Conservation (phyloP, 2,888 invertebrate genomes). For the Mellilla xanthometata region DNA sequence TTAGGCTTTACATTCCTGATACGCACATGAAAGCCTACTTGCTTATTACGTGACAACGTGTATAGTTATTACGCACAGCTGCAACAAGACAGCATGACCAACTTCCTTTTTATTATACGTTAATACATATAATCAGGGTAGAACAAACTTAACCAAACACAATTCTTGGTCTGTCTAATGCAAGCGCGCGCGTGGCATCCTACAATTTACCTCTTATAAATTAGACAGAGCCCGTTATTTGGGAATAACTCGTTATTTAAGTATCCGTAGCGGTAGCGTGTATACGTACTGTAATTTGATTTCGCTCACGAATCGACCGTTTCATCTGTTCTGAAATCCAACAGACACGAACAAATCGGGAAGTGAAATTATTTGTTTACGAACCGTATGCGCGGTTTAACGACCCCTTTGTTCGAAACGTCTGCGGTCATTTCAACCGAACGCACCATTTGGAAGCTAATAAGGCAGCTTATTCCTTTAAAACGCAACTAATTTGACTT, state of each 20-base stretch:
- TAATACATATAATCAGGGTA: conserved; percentile 65
- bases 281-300: conserved; percentile 77
- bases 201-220: conserved; percentile 75
- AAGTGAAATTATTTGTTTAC: conserved; percentile 11
- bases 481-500: conserved; percentile 60
- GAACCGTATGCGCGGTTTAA: conserved; percentile 5
- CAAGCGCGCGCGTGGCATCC: conserved; percentile 65
- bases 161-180: conserved; percentile 53
- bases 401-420: background rate
- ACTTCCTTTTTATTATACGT: conserved; percentile 49
- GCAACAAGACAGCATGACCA: conserved; percentile 33
- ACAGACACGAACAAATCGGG: conserved; percentile 8
- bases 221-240: conserved; percentile 71
- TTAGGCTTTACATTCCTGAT: too few relatives aligned
- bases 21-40: background rate
- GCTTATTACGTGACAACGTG: conserved; percentile 4
- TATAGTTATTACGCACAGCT: conserved; percentile 22
- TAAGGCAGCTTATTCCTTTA: conserved; percentile 62
- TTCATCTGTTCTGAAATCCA: conserved; percentile 30
- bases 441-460: conserved; percentile 70
- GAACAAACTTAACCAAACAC: conserved; percentile 70
- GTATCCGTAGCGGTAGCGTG: conserved; percentile 73
- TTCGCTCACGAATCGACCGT: conserved; percentile 66
- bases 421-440: conserved; percentile 4
- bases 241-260: conserved; percentile 68